Percentiles rank a stretch among this genome's conserved stretches.
These are phyloP conservation scores for Platyscapa corneri DNA, from an alignment of 1,140 invertebrate genomes.

Conservation along the genomic window DNA sequence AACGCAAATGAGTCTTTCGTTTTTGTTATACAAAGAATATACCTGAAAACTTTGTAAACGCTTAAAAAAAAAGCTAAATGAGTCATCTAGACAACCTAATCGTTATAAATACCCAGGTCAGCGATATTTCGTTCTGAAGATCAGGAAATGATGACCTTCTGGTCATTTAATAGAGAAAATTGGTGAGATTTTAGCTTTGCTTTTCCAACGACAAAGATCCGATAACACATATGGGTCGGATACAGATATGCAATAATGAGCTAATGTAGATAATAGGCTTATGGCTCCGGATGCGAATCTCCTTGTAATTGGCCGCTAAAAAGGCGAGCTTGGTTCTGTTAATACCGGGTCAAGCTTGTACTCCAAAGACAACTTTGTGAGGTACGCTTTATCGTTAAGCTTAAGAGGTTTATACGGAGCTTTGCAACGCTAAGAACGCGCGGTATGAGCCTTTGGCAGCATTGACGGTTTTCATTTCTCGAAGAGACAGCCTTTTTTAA, in stretches of 20 bases:
- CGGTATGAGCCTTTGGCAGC: not conserved
- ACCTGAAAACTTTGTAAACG: too few relatives aligned
- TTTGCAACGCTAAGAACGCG: constrained; percentile 46
- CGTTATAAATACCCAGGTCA: not conserved
- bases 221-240: constrained; percentile 11
- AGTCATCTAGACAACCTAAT: not conserved
- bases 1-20: too few relatives aligned
- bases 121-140: not conserved
- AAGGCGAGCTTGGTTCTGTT: constrained; percentile 70
- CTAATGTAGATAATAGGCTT: constrained; percentile 72
- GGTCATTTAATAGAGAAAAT: not conserved
- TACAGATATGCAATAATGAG: constrained; percentile 70
- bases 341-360: constrained; percentile 56
- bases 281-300: constrained; percentile 58
- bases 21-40: too few relatives aligned
- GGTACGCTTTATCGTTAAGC: constrained; percentile 62
- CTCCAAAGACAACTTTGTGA: constrained; percentile 61
- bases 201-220: not conserved
- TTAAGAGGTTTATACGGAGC: constrained; percentile 61
- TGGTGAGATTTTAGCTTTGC: not conserved
- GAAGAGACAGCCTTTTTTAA: not conserved
- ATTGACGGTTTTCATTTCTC: not conserved
- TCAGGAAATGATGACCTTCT: not conserved
- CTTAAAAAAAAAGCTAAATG: not conserved
- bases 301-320: constrained; percentile 70